Percentiles rank a stretch among this genome's conserved stretches.
These are phyloP conservation scores for Andrena fulva DNA, from an alignment of 2,888 invertebrate species.

Conservation along the genomic window DNA sequence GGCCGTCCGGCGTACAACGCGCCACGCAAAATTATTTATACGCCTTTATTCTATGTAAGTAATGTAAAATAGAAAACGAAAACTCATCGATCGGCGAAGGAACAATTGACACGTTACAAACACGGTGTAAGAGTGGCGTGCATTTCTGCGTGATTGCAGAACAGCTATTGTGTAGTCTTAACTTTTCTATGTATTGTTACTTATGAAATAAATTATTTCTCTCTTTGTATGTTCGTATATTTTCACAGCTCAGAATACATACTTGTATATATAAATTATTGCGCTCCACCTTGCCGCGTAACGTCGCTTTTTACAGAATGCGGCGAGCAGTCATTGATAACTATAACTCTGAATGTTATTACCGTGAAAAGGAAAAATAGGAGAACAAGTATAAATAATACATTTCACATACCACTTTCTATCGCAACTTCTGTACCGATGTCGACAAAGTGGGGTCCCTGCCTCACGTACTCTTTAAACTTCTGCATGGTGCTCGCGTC, in stretches of 20 bases:
- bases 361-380: conserved; percentile 15
- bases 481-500: conserved; percentile 87
- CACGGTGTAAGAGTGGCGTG: conserved; percentile 27
- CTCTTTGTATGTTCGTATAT: conserved; percentile 65
- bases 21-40: conserved; percentile 65
- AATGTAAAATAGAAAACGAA: conserved; percentile 62
- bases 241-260: neutral
- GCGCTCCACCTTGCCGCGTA: conserved; percentile 7
- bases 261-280: neutral
- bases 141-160: conserved; percentile 52
- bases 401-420: conserved; percentile 86
- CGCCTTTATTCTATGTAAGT: conserved; percentile 65
- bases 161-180: conserved; percentile 27
- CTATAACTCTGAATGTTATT: neutral
- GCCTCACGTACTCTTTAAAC: conserved; percentile 89
- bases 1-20: conserved; percentile 21
- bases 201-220: conserved; percentile 81
- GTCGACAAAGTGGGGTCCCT: conserved; percentile 92
- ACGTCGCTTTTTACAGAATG: neutral
- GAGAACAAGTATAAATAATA: neutral
- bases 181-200: conserved; percentile 66
- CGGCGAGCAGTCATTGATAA: conserved; percentile 6
- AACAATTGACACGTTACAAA: conserved; percentile 42
- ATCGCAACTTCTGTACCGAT: conserved; percentile 90
- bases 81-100: conserved; percentile 40